These are phyloP conservation scores for Exocentrus adspersus DNA, from an alignment of 2,888 invertebrate species.

Conservation along the genomic window DNA sequence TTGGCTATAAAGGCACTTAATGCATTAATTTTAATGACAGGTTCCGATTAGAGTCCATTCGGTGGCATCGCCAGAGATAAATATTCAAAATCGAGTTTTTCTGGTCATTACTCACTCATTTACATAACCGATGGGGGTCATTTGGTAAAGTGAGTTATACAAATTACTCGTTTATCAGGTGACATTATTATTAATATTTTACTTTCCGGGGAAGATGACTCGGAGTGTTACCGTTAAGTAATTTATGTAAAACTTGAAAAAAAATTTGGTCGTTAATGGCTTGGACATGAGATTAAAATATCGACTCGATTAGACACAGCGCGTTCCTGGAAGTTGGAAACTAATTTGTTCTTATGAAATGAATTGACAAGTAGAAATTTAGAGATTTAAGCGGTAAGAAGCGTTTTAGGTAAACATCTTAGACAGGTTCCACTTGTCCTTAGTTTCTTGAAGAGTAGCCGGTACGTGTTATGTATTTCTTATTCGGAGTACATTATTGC, in stretches of 20 bases:
- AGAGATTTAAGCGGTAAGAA: neutral
- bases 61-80: slow-evolving; percentile 21
- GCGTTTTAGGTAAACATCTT: neutral
- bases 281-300: neutral
- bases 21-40: slow-evolving; percentile 25
- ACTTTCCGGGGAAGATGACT: neutral
- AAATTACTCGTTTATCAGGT: slow-evolving; percentile 5
- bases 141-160: slow-evolving; percentile 5
- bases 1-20: slow-evolving; percentile 12
- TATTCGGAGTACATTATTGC: too few species aligned
- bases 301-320: neutral
- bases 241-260: neutral
- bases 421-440: too few species aligned
- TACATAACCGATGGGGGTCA: slow-evolving; percentile 12
- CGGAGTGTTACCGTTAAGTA: neutral
- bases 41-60: slow-evolving; percentile 7
- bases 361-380: neutral
- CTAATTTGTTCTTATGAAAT: neutral
- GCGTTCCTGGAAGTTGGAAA: neutral
- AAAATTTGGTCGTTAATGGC: neutral
- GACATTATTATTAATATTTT: neutral
- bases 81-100: slow-evolving; percentile 18
- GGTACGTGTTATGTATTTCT: too few species aligned
- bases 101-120: slow-evolving; percentile 10
- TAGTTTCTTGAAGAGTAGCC: too few species aligned